Conservation (phyloP, 2,113 vertebrate genomes). For the Mixornis gularis region DNA sequence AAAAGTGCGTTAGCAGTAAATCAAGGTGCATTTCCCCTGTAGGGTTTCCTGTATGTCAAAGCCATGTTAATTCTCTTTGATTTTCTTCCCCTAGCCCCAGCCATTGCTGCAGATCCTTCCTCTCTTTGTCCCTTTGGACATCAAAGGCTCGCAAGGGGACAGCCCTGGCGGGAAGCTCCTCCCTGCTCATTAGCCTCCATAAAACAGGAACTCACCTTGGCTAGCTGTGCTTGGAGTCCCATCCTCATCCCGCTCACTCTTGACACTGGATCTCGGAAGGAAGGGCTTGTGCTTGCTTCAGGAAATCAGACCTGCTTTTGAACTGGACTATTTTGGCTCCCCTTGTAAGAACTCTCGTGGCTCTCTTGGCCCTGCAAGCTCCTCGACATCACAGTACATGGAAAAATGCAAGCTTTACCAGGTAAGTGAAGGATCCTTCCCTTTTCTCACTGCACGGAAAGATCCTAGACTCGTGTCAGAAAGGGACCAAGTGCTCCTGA, state of each 20-base stretch:
- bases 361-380: background rate
- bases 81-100: constrained; percentile 70
- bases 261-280: constrained; percentile 44
- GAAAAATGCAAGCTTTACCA: constrained; percentile 62
- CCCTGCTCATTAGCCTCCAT: constrained; percentile 72
- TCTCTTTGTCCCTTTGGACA: constrained; percentile 80
- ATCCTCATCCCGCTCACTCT: constrained; percentile 64
- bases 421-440: constrained; percentile 10
- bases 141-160: constrained; percentile 81
- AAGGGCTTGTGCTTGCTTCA: background rate
- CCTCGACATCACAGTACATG: constrained; percentile 40
- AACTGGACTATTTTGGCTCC: constrained; percentile 42
- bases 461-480: background rate
- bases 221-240: constrained; percentile 33
- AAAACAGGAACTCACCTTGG: constrained; percentile 74
- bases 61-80: constrained; percentile 92
- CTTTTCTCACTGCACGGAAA: background rate
- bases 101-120: constrained; percentile 74
- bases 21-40: constrained; percentile 81
- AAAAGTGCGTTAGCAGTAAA: constrained; percentile 83
- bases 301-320: constrained; percentile 34
- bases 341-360: background rate
- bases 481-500: background rate
- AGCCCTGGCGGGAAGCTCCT: constrained; percentile 71
- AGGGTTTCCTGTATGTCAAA: constrained; percentile 86